These are phyloP conservation scores for Zoanthus gigantus DNA, from an alignment of 92 coral and sea anemone genomes.

Conservation along the genomic window DNA sequence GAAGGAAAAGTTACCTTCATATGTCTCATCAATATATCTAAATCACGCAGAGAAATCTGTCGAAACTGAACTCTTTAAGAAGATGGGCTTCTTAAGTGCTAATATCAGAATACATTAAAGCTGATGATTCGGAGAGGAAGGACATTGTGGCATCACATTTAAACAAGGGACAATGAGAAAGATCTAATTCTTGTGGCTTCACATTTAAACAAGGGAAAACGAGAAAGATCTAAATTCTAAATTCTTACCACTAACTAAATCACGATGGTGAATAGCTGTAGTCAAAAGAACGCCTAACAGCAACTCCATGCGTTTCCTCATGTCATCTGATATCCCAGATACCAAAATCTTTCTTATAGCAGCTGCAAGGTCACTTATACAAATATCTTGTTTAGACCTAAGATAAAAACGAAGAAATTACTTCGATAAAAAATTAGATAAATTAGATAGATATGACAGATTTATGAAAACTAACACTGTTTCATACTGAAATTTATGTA, in stretches of 20 bases:
- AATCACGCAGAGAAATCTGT: no score
- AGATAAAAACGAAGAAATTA: not conserved
- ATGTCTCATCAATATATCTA: no score
- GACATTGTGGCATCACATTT: no score
- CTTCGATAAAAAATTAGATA: not conserved
- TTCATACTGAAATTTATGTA: no score
- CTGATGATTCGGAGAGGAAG: no score
- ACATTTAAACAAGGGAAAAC: no score
- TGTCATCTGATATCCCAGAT: constrained; percentile 32
- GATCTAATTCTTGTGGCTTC: not conserved
- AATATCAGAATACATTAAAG: no score
- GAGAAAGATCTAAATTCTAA: not conserved
- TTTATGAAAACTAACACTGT: not conserved
- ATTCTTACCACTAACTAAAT: constrained; percentile 79
- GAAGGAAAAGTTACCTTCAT: no score
- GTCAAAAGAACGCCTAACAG: constrained; percentile 72
- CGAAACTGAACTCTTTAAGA: no score
- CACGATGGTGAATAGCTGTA: constrained; percentile 79
- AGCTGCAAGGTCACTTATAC: constrained; percentile 69
- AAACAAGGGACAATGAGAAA: no score
- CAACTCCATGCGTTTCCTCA: constrained; percentile 61
- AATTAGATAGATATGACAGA: not conserved
- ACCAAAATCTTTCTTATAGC: constrained; percentile 79
- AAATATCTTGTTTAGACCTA: constrained; percentile 62
- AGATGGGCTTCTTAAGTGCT: no score